Conservation (phyloP, 2,888 invertebrate genomes). For the Laspeyria flexula region DNA sequence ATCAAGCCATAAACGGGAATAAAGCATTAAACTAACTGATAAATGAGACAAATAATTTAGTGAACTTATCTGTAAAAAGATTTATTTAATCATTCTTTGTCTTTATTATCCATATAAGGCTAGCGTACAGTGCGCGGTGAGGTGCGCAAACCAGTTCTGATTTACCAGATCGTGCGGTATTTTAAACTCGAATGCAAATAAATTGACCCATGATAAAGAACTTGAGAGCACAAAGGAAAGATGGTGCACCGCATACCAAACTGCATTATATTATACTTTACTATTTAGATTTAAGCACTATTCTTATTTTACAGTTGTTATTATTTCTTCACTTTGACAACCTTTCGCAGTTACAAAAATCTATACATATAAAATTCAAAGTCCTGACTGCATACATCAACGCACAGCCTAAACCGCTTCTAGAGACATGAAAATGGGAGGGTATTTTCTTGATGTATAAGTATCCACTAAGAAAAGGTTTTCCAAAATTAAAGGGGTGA, state of each 20-base stretch:
- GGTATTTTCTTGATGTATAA: too few species aligned
- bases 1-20: too few species aligned
- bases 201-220: conserved; percentile 74
- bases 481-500: too few species aligned
- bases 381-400: too few species aligned
- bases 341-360: too few species aligned
- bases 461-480: too few species aligned
- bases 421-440: too few species aligned
- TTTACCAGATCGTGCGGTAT: conserved; percentile 82
- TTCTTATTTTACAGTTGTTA: too few species aligned
- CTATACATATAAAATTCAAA: too few species aligned
- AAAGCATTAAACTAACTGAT: background rate
- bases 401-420: too few species aligned
- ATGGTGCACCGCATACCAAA: conserved; percentile 37
- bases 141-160: conserved; percentile 78
- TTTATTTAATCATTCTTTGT: conserved; percentile 54
- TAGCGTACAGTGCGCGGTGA: conserved; percentile 56
- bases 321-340: too few species aligned
- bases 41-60: conserved; percentile 13
- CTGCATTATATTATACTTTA: conserved; percentile 20
- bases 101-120: conserved; percentile 58
- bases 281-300: conserved; percentile 12
- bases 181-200: conserved; percentile 81
- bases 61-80: conserved; percentile 21
- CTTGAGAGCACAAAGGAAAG: conserved; percentile 71